A percentile compares a stretch with the other conserved stretches of the same genome.
These are phyloP conservation scores for Pygoscelis adeliae DNA, from an alignment of 2,113 vertebrate genomes.

Conservation along the genomic window DNA sequence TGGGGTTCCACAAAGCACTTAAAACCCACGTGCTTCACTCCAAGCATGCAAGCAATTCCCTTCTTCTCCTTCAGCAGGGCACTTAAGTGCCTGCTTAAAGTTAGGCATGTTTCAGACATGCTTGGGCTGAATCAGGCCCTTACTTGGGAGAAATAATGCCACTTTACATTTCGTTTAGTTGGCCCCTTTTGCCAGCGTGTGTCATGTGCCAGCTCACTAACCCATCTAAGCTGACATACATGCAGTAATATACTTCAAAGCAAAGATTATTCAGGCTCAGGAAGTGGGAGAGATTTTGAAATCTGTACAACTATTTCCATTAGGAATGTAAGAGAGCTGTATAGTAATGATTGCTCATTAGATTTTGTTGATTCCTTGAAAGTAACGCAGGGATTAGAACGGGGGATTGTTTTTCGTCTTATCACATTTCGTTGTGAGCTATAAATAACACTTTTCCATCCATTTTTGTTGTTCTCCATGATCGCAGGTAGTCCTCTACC, in stretches of 20 bases:
- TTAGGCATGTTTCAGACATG: neutral
- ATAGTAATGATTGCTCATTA: neutral
- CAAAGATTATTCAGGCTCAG: neutral
- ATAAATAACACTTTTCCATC: neutral
- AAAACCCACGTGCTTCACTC: neutral
- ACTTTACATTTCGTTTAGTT: neutral
- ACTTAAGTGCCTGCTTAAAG: neutral
- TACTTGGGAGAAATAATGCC: neutral
- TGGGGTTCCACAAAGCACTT: constrained; percentile 32
- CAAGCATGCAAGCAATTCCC: neutral
- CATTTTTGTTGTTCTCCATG: neutral
- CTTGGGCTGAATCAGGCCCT: neutral
- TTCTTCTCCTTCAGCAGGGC: neutral
- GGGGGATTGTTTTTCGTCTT: neutral
- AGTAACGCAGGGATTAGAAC: neutral
- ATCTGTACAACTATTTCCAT: neutral
- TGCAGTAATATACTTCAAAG: neutral
- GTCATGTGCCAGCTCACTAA: neutral
- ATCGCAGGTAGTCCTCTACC: neutral
- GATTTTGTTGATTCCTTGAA: neutral
- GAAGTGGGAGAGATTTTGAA: constrained; percentile 5
- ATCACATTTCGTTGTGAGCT: neutral
- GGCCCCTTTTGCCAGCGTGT: neutral
- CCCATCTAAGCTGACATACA: neutral
- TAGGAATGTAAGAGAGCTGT: neutral